Evolutionary conservation across 2,113 vertebrate species (phyloP), one percentile per base, ranked within the genome.

Genomic region (Platysteira castanea): DNA sequence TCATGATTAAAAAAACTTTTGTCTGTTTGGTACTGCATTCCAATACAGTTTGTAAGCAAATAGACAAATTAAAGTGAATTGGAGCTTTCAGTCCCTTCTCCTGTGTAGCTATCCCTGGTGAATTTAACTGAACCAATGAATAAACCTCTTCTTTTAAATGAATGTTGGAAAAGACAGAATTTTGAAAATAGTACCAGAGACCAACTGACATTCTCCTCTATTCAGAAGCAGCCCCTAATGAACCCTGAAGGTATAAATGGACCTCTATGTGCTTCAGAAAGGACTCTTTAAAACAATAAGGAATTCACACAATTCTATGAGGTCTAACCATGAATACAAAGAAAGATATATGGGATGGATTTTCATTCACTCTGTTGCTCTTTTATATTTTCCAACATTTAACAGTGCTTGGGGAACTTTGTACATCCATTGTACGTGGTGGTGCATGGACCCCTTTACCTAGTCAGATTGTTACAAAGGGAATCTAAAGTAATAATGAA

Each of bases 51-150:
- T 85, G 59, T 92, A 97, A 95, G 59, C 75, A 94, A 92, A 93
- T 5, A 94, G 80, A 85, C 39, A 93, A 90, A 95, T 89, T 87
- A 90, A 95, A 95, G 33, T 96, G 91, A 97, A 97, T 92, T 81
- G 80, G 83, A 94, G 89, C 87, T 95, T 97, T 96, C 92, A 97
- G 83, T 95, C 37, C 89, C 85, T 92, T 91, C 84, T 90, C 82
- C 73, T 87, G 27, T n/a, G 19, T 61, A 90, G 64, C 42, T 70
- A 44, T 50, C 76, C 79, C 87, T 73, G 31, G 60, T 76, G 94
- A 93, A 87, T 95, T 96, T 76, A 84, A 92, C 70, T 86, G 64
- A 87, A 93, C 85, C 92, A 83, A 94, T 95, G 89, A 96, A 97
- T 96, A 95, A 95, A 92, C 27, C 49, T 94, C 80, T 86, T 96